Conservation (phyloP, 2,888 invertebrate species). For the Schizaphis graminum region DNA sequence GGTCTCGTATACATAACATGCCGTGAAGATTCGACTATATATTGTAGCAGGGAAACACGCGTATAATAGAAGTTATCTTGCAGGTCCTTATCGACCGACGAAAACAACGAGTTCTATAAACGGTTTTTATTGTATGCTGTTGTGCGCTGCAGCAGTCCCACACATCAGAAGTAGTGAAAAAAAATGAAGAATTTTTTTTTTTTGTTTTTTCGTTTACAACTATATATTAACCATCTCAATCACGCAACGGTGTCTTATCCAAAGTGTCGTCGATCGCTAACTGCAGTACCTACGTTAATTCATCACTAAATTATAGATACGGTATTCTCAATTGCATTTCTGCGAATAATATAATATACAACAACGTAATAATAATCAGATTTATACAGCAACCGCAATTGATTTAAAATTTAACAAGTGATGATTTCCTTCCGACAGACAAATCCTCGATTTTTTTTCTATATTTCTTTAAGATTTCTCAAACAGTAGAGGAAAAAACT, state of each 20-base stretch:
- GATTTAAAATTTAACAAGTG: slow-evolving; percentile 33
- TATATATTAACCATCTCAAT: slow-evolving; percentile 23
- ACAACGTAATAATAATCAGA: neutral
- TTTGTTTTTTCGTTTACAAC: neutral
- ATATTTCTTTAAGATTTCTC: neutral
- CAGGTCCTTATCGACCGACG: neutral
- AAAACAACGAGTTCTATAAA: neutral
- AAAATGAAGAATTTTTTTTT: neutral
- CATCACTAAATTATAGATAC: slow-evolving; percentile 9
- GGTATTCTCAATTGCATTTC: slow-evolving; percentile 16
- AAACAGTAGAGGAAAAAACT: slow-evolving; percentile 13
- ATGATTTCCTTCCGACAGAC: neutral
- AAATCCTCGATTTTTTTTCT: neutral
- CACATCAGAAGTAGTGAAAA: neutral
- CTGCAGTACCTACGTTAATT: neutral
- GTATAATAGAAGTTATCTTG: neutral
- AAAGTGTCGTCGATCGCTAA: neutral
- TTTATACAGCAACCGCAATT: neutral
- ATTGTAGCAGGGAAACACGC: neutral
- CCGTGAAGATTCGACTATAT: neutral
- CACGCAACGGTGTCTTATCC: neutral
- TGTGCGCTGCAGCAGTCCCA: neutral
- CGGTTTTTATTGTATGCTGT: neutral
- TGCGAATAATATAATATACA: neutral
- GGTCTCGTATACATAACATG: neutral